Conservation (phyloP, 1,140 invertebrate species). For the Sycophaga agraensis region DNA sequence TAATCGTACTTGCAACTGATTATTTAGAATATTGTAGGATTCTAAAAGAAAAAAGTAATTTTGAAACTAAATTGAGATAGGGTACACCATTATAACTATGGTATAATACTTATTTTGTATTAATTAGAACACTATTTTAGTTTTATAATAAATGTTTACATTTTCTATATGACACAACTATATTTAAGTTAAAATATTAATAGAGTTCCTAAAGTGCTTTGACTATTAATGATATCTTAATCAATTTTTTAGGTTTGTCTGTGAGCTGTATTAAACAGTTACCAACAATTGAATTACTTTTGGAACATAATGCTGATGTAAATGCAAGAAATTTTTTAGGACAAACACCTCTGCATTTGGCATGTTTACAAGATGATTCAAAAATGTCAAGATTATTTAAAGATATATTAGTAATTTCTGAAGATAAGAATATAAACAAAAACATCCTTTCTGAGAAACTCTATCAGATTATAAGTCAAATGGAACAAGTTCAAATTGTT, state of each 20-base stretch:
- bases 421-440: not conserved
- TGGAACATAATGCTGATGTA: slow-evolving; percentile 4
- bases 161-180: not conserved
- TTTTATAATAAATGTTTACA: not conserved
- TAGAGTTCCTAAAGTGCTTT: not conserved
- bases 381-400: slow-evolving; percentile 9
- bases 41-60: too few relatives aligned
- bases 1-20: too few relatives aligned
- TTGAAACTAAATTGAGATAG: too few relatives aligned
- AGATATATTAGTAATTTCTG: not conserved
- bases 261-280: not conserved
- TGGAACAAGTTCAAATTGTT: slow-evolving; percentile 8
- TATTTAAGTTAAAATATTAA: not conserved
- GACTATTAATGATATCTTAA: not conserved
- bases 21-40: too few relatives aligned
- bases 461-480: not conserved
- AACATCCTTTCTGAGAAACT: not conserved
- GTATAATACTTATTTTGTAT: too few relatives aligned
- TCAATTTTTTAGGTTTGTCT: slow-evolving; percentile 10
- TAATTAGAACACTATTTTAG: not conserved
- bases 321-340: slow-evolving; percentile 1
- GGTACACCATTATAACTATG: too few relatives aligned
- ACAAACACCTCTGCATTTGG: slow-evolving; percentile 16
- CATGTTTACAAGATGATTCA: slow-evolving; percentile 12
- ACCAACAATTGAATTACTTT: slow-evolving; percentile 6